These are phyloP conservation scores for Mactra quadrangularis DNA, from an alignment of 1,140 invertebrate species.

Conservation along the genomic window DNA sequence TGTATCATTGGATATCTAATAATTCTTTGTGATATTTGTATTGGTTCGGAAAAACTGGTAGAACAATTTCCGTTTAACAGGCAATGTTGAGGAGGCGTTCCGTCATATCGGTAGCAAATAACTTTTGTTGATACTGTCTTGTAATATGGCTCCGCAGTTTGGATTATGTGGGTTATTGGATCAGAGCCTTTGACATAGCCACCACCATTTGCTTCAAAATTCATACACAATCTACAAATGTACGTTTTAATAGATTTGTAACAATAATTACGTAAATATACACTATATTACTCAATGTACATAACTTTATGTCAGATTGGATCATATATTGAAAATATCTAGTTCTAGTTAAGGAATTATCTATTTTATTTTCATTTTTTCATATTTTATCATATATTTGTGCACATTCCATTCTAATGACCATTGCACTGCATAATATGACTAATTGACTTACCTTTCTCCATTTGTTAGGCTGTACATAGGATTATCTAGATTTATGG, in stretches of 20 bases:
- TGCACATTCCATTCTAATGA: no score
- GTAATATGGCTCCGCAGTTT: not conserved
- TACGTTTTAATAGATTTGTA: not conserved
- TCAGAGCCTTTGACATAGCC: constrained; percentile 32
- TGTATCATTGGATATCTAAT: not conserved
- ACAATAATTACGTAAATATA: no score
- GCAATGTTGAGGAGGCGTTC: constrained; percentile 6
- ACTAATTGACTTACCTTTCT: constrained; percentile 12
- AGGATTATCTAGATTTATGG: not conserved
- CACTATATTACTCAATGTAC: no score
- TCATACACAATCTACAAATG: constrained; percentile 20
- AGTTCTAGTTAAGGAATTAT: no score
- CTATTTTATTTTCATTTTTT: no score
- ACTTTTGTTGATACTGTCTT: constrained; percentile 2
- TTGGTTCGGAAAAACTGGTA: not conserved
- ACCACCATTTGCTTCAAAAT: constrained; percentile 31
- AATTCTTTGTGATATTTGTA: constrained; percentile 6
- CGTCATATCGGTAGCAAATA: constrained; percentile 36
- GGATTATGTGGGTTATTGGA: not conserved
- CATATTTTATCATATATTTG: no score
- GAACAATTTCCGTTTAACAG: not conserved
- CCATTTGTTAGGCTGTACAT: constrained; percentile 4
- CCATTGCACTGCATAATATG: no score
- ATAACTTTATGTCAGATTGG: no score
- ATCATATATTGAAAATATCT: no score